Percentiles rank a stretch among this genome's conserved stretches.
Conservation (phyloP, 2,888 invertebrate species). For the Polietes domitor region DNA sequence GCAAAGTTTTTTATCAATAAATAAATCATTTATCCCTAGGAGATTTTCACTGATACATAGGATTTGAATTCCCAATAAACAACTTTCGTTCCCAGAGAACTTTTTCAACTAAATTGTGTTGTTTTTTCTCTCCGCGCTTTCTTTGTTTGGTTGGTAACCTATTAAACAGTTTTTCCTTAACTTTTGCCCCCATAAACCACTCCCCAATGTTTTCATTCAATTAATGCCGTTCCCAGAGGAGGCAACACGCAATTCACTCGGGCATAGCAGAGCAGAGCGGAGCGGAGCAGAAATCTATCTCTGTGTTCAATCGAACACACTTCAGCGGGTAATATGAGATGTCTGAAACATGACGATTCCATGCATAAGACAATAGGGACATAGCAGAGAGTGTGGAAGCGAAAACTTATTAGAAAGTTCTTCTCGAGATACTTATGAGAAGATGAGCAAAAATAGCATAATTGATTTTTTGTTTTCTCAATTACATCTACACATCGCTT, state of each 20-base stretch:
- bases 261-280: neutral
- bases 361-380: neutral
- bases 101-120: neutral
- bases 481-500: neutral
- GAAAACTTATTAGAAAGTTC: constrained; percentile 1
- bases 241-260: constrained; percentile 3
- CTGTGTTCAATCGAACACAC: neutral
- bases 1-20: neutral
- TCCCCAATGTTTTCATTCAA: neutral
- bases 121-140: neutral
- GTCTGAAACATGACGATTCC: neutral
- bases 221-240: neutral
- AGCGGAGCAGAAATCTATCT: neutral
- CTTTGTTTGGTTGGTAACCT: neutral
- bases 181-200: neutral
- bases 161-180: neutral
- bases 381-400: neutral
- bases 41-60: neutral
- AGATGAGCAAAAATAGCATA: neutral
- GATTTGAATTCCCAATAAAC: neutral
- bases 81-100: neutral
- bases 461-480: neutral
- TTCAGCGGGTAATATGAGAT: neutral
- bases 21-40: neutral
- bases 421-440: neutral